Percentiles rank a stretch among this genome's conserved stretches.
These are phyloP conservation scores for Otis tarda DNA, from an alignment of 2,113 vertebrate genomes.

Conservation along the genomic window DNA sequence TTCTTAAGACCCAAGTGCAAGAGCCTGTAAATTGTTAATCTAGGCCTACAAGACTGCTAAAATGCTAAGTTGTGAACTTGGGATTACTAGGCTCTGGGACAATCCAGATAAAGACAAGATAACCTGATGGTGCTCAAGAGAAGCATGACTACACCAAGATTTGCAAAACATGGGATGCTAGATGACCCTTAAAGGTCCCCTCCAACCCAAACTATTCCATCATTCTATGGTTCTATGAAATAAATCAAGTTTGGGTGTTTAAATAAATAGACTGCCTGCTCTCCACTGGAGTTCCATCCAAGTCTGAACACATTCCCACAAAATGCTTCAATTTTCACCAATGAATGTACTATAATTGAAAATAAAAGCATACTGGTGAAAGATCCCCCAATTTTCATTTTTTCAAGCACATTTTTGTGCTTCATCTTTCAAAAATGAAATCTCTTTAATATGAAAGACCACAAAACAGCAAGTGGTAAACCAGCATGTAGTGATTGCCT, in stretches of 20 bases:
- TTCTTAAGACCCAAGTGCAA: not conserved
- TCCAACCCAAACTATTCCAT: too few species aligned
- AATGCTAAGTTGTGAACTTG: not conserved
- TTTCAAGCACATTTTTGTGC: not conserved
- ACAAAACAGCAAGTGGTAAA: constrained; percentile 13
- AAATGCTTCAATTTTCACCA: not conserved
- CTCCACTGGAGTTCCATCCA: not conserved
- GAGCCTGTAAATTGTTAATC: not conserved
- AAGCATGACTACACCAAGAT: not conserved
- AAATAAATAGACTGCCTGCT: not conserved
- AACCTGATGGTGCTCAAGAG: rapidly evolving
- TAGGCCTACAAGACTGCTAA: not conserved
- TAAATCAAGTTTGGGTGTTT: not conserved
- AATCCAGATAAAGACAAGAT: not conserved
- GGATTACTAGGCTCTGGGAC: not conserved
- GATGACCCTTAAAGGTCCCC: too few species aligned
- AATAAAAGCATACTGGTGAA: not conserved
- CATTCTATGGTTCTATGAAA: too few species aligned
- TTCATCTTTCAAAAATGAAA: not conserved
- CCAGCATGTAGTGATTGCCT: not conserved
- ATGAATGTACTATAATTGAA: not conserved
- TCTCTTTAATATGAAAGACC: not conserved
- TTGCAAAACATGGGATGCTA: not conserved
- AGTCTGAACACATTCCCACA: not conserved
- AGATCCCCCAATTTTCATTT: not conserved